Base-by-base conservation (phyloP, 2,888 invertebrate species). In the Acleris literana region DNA sequence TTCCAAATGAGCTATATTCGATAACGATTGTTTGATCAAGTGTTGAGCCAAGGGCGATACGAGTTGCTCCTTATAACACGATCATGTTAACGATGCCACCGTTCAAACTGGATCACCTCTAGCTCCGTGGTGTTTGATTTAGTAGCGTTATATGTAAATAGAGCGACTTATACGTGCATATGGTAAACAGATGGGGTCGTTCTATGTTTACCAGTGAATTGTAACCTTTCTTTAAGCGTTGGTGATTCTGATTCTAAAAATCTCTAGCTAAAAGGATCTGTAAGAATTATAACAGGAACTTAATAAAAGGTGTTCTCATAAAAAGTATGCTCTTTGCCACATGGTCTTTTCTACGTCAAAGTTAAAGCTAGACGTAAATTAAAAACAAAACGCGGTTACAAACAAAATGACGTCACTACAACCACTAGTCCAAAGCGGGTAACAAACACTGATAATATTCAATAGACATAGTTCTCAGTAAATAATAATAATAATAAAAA, bases 21-120 rank as follows among this genome's bases (percentile, higher is more conserved):
- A 83, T 85, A 81, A 79, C 78, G 73, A 59, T 56, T 88, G 77
- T 89, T 89, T 87, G 79, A 73, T 76, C 88, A 89, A 87, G 83
- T 89, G 89, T 78, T 70, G 70, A 20, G 63, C 80, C 85, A 86
- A 88, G 86, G 85, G 83, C 83, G 77, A 72, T 71, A 70, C 69
- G 70, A 72, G 75, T 74, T 74, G 74, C 76, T 74, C 72, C 69
- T 68, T 63, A 68, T 72, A 73, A 63, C 13, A 17, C 58, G 59
- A 67, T 52, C 46, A 53, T 61, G 55, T 53, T 33, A 48, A 46
- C 33, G 20, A 56, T 63, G 68, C 66, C 68, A 69, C 74, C 72
- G 73, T 62, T 72, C 71, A 51, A 68, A 70, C 61, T 62, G 70
- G 63, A 69, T 69, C 67, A 63, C 53, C 70, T 55, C 68, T 69